A percentile compares a stretch with the other conserved stretches of the same genome.
Conservation (phyloP, 2,888 invertebrate genomes). For the Odontothrips loti region DNA sequence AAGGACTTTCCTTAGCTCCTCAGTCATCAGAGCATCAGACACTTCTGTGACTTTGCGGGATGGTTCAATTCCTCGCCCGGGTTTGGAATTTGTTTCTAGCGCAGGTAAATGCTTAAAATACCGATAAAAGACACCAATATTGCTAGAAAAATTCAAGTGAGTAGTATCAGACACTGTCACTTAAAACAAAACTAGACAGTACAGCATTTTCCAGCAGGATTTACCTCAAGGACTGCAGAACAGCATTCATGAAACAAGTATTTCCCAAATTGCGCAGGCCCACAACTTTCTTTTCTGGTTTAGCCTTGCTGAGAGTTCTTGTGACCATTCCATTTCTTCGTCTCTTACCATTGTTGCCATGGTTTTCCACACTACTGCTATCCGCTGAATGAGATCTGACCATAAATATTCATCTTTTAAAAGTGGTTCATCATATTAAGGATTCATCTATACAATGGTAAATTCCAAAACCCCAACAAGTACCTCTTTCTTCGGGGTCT, state of each 20-base stretch:
- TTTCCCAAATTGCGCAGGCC: constrained; percentile 77
- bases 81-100: constrained; percentile 56
- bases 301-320: constrained; percentile 52
- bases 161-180: neutral
- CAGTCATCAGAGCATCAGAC: constrained; percentile 69
- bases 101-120: constrained; percentile 75
- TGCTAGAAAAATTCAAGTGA: constrained; percentile 52
- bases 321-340: constrained; percentile 39
- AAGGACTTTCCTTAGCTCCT: constrained; percentile 73
- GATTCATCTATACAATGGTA: neutral
- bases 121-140: constrained; percentile 76
- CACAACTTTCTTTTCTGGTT: constrained; percentile 60
- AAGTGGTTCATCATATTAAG: neutral
- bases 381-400: constrained; percentile 42
- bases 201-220: neutral
- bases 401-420: constrained; percentile 30
- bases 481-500: constrained; percentile 58
- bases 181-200: neutral
- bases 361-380: constrained; percentile 38
- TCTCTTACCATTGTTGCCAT: constrained; percentile 25
- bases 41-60: constrained; percentile 59
- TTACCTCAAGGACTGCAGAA: constrained; percentile 63
- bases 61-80: constrained; percentile 58
- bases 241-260: constrained; percentile 84
- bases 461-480: constrained; percentile 16